Percentiles rank a stretch among this genome's conserved stretches.
Conservation (phyloP, 2,113 vertebrate genomes). For the Ammodramus savannarum region DNA sequence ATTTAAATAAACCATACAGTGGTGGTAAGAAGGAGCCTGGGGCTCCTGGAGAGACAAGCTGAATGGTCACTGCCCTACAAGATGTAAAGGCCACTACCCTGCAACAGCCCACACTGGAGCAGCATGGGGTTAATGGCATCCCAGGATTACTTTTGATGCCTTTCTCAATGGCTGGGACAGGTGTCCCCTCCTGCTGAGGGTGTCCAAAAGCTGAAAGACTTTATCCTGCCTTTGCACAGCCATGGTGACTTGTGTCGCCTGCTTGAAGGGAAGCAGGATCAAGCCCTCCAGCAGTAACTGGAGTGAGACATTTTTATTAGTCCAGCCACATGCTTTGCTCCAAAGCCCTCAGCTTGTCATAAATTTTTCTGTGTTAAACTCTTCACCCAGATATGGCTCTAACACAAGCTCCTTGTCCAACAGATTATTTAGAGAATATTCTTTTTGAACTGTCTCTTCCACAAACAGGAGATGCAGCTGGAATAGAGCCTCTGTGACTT, state of each 20-base stretch:
- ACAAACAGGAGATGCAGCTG: not conserved
- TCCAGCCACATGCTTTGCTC: not conserved
- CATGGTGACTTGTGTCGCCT: not conserved
- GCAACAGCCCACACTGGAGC: not conserved
- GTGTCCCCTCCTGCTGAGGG: constrained; percentile 32
- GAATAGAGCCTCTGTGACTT: not conserved
- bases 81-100: not conserved
- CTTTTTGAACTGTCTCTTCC: not conserved
- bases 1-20: constrained; percentile 12
- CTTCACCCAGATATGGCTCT: not conserved
- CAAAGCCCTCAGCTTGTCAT: not conserved
- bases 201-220: constrained; percentile 1
- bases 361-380: constrained; percentile 44
- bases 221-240: not conserved
- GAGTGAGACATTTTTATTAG: not conserved
- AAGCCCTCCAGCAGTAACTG: not conserved
- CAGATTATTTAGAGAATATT: constrained; percentile 24
- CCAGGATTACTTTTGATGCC: constrained; percentile 11
- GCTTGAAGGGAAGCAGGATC: not conserved
- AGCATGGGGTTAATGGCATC: constrained; percentile 37
- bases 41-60: not conserved
- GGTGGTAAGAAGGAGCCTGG: not conserved
- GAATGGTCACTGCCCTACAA: not conserved
- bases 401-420: not conserved
- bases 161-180: constrained; percentile 12